Evolutionary conservation across 2,888 invertebrate species (phyloP).

Genomic region (Hanleya hanleyi): DNA sequence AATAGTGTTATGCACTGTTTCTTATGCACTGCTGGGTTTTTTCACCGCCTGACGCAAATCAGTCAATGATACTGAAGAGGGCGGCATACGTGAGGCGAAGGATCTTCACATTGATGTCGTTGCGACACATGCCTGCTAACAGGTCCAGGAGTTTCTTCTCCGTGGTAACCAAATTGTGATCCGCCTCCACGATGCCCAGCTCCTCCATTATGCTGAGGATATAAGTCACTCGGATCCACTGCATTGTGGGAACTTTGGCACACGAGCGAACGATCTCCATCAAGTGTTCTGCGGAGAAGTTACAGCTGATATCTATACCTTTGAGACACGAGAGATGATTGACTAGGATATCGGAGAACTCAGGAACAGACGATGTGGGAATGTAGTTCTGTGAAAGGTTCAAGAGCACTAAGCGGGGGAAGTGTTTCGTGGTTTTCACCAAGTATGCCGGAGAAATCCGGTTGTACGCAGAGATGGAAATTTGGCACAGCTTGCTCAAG

Average conservation of each 20-base stretch:
- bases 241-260: slow-evolving; percentile 44
- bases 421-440: slow-evolving; percentile 47
- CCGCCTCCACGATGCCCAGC: slow-evolving; percentile 32
- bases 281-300: slow-evolving; percentile 47
- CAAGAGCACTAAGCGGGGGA: slow-evolving; percentile 48
- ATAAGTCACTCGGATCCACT: slow-evolving; percentile 47
- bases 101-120: slow-evolving; percentile 48
- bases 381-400: slow-evolving; percentile 58
- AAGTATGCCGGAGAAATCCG: slow-evolving; percentile 49
- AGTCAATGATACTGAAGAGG: slow-evolving; percentile 42
- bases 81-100: slow-evolving; percentile 44
- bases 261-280: slow-evolving; percentile 47
- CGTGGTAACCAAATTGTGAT: slow-evolving; percentile 35
- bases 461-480: slow-evolving; percentile 53
- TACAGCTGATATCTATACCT: slow-evolving; percentile 53
- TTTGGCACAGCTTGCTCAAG: slow-evolving; percentile 55
- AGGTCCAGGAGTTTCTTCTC: slow-evolving; percentile 33
- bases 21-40: no score
- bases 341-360: slow-evolving; percentile 45
- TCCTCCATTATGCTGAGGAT: slow-evolving; percentile 38
- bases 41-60: no score
- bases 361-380: slow-evolving; percentile 42
- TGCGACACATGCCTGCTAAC: slow-evolving; percentile 38
- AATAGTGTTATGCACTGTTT: no score
- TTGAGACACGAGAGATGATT: slow-evolving; percentile 40